Evolutionary conservation across 2,113 vertebrate species (phyloP).

Genomic region (Melanocharis versteri): DNA sequence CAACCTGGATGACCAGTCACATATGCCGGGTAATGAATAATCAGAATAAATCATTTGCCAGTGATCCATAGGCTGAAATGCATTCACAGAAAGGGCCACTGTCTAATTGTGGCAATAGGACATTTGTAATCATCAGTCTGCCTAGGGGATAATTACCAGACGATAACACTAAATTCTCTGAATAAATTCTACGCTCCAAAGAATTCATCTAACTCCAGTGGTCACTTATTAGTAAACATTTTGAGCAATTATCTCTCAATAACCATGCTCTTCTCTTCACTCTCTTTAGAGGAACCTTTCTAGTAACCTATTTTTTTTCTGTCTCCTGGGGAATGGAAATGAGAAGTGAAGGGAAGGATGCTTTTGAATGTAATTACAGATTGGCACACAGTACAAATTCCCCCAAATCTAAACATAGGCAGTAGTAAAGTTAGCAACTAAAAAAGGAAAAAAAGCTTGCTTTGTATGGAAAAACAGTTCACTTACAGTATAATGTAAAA

Average conservation of each 20-base stretch:
- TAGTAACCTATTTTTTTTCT: slow-evolving; percentile 66
- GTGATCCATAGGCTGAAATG: slow-evolving; percentile 2
- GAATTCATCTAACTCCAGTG: slow-evolving; percentile 16
- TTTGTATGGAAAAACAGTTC: slow-evolving; percentile 31
- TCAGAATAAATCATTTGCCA: background rate
- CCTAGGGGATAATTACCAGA: background rate
- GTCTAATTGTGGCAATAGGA: background rate
- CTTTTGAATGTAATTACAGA: slow-evolving; percentile 68
- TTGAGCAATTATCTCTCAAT: slow-evolving; percentile 64
- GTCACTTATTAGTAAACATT: slow-evolving; percentile 64
- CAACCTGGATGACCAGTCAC: background rate
- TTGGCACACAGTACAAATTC: slow-evolving; percentile 62
- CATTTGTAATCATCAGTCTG: background rate
- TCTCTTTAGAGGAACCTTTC: slow-evolving; percentile 59
- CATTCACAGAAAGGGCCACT: background rate
- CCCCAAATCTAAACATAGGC: slow-evolving; percentile 67
- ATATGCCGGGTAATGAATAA: background rate
- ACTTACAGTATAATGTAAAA: slow-evolving; percentile 39
- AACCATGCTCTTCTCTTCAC: slow-evolving; percentile 41
- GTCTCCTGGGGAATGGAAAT: slow-evolving; percentile 64
- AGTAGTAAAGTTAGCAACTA: slow-evolving; percentile 66
- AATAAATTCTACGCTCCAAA: background rate
- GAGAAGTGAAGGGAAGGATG: slow-evolving; percentile 56
- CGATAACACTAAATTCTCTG: slow-evolving; percentile 2
- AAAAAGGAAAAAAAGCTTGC: slow-evolving; percentile 51